A percentile compares a stretch with the other conserved stretches of the same genome.
Evolutionary conservation across 1,140 invertebrate species (phyloP).

Genomic region (Mesaphorura yosii): DNA sequence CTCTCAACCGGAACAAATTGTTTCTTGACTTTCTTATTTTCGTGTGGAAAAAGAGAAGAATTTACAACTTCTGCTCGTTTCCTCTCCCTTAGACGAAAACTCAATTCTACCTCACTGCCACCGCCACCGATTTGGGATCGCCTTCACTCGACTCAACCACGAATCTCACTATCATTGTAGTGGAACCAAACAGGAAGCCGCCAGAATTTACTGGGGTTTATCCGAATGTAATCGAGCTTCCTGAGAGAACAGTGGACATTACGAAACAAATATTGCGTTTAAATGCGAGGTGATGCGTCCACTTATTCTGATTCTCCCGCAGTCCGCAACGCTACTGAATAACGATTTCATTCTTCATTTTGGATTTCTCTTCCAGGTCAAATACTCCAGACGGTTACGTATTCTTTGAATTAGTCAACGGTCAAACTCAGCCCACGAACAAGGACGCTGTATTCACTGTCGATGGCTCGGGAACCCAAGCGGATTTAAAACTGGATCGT

Average conservation of each 20-base stretch:
- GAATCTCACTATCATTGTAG: conserved; percentile 65
- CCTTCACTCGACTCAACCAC: conserved; percentile 50
- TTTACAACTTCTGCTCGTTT: too few species aligned
- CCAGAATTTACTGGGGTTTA: conserved; percentile 53
- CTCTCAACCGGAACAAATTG: too few species aligned
- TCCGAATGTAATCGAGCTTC: conserved; percentile 49
- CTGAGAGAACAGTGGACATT: conserved; percentile 60
- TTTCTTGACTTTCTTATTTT: conserved; percentile 26
- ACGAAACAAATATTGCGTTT: conserved; percentile 53
- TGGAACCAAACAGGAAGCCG: conserved; percentile 75
- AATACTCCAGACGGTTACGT: conserved; percentile 57
- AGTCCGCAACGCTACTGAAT: too few species aligned
- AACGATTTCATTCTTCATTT: conserved; percentile 33
- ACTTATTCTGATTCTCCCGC: too few species aligned
- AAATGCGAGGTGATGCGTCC: conserved; percentile 54
- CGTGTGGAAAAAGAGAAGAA: too few species aligned
- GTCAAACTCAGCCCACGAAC: conserved; percentile 70
- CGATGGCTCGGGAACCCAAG: conserved; percentile 50
- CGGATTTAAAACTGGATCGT: conserved; percentile 57
- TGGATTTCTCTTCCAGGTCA: conserved; percentile 42
- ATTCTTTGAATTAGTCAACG: conserved; percentile 63
- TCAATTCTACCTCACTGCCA: conserved; percentile 57
- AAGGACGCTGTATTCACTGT: conserved; percentile 61
- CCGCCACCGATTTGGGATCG: conserved; percentile 61
- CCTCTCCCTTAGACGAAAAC: conserved; percentile 49